A percentile compares a stretch with the other conserved stretches of the same genome.
Evolutionary conservation across 2,888 invertebrate genomes (phyloP).

Genomic region (Xestoiulus laeticollis): DNA sequence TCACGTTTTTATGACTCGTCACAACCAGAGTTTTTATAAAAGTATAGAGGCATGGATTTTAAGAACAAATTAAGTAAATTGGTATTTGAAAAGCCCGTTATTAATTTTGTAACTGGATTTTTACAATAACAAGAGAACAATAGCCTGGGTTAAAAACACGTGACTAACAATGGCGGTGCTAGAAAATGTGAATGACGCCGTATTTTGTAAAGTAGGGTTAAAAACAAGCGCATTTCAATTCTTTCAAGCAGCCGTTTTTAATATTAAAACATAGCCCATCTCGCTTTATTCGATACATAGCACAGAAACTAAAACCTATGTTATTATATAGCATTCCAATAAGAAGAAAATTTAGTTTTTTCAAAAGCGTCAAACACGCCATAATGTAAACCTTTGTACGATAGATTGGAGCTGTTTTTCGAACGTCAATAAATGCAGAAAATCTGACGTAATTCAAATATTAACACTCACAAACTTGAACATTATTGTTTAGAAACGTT

Average conservation of each 20-base stretch:
- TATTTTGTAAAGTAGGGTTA: neutral
- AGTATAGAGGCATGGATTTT: no score
- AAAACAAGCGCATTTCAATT: neutral
- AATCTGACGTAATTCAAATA: neutral
- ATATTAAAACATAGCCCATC: no score
- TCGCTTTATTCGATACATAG: no score
- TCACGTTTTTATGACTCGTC: neutral
- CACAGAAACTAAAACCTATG: no score
- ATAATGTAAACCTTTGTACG: neutral
- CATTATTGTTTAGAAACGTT: neutral
- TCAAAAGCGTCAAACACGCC: neutral
- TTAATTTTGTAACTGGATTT: no score
- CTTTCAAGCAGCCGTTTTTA: neutral
- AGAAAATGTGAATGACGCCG: neutral
- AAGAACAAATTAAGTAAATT: no score
- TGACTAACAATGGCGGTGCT: neutral
- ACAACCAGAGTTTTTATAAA: no score
- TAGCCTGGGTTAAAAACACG: neutral
- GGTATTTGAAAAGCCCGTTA: no score
- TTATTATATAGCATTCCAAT: no score
- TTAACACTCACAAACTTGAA: neutral
- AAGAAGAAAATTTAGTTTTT: neutral
- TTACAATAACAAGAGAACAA: neutral
- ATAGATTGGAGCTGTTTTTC: neutral
- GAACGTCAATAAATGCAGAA: neutral